Conservation (phyloP, 2,888 invertebrate species). For the Leucophenga montana region DNA sequence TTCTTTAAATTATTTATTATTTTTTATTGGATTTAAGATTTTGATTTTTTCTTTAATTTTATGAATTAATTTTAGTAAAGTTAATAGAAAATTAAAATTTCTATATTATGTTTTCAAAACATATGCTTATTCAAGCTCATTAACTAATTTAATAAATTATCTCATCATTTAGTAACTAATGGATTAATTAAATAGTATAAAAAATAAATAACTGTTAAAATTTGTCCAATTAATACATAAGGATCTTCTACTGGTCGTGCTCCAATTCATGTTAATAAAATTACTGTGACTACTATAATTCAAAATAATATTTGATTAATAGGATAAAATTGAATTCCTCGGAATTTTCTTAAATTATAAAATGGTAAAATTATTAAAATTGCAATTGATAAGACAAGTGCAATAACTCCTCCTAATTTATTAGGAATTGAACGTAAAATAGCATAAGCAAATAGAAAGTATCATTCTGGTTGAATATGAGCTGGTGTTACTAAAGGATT, state of each 20-base stretch:
- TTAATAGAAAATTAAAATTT: slow-evolving; percentile 76
- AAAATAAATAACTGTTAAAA: slow-evolving; percentile 77
- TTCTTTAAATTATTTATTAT: slow-evolving; percentile 78
- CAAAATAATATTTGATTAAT: slow-evolving; percentile 78
- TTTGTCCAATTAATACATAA: slow-evolving; percentile 78
- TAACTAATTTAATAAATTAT: slow-evolving; percentile 75
- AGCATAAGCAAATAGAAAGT: slow-evolving; percentile 87
- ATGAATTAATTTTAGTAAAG: slow-evolving; percentile 74
- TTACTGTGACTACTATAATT: slow-evolving; percentile 75
- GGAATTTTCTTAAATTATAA: slow-evolving; percentile 76
- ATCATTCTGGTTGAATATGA: slow-evolving; percentile 90
- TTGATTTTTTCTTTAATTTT: slow-evolving; percentile 68
- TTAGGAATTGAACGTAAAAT: slow-evolving; percentile 86
- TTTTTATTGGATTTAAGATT: slow-evolving; percentile 76
- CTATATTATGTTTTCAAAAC: slow-evolving; percentile 82
- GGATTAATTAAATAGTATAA: slow-evolving; percentile 76
- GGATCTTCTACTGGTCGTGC: slow-evolving; percentile 81
- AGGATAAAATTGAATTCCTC: slow-evolving; percentile 78
- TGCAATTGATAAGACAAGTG: slow-evolving; percentile 76
- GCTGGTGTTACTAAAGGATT: slow-evolving; percentile 76
- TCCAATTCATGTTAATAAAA: slow-evolving; percentile 83
- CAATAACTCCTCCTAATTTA: slow-evolving; percentile 82
- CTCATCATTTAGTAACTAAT: slow-evolving; percentile 75
- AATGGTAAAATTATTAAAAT: slow-evolving; percentile 79
- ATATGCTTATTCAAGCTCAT: slow-evolving; percentile 80